phyloP scores from a whole-genome alignment of 1,140 invertebrate genomes.

The Eciton burchellii region DNA sequence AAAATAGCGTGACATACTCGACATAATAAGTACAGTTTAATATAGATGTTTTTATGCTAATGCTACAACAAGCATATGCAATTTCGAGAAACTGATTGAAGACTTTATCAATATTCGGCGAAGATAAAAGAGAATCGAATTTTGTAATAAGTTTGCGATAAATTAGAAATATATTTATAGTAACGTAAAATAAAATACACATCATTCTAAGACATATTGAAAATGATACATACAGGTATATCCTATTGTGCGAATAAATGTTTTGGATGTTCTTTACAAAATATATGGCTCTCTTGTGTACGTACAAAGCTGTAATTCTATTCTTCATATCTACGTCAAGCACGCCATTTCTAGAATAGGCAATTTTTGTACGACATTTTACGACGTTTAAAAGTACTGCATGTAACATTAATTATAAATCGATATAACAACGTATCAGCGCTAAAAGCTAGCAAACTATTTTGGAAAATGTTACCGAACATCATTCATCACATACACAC shows the following conservation, averaged over 20 bases:
- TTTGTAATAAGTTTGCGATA: background rate
- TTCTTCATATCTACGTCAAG: slow-evolving; percentile 34
- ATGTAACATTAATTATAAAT: slow-evolving; percentile 65
- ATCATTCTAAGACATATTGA: slow-evolving; percentile 3
- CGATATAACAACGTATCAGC: slow-evolving; percentile 67
- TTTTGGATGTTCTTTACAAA: slow-evolving; percentile 16
- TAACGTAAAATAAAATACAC: slow-evolving; percentile 7
- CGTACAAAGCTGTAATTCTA: background rate
- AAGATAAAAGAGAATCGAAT: background rate
- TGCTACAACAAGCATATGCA: slow-evolving; percentile 15
- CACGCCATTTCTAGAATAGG: slow-evolving; percentile 35
- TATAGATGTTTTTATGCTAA: background rate
- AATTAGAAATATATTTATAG: slow-evolving; percentile 5
- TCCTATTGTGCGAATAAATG: slow-evolving; percentile 3
- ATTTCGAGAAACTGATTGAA: slow-evolving; percentile 5
- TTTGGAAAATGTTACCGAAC: slow-evolving; percentile 62
- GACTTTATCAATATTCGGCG: background rate
- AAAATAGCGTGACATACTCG: background rate
- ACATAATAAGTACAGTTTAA: slow-evolving; percentile 31
- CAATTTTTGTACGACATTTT: slow-evolving; percentile 11
- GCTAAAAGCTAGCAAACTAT: slow-evolving; percentile 67
- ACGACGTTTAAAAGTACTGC: slow-evolving; percentile 52
- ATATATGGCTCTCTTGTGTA: slow-evolving; percentile 36
- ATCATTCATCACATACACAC: slow-evolving; percentile 32
- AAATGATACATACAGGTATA: background rate